Base-by-base conservation (phyloP, 23 tunicate species). In the Aplidium turbinatum region DNA sequence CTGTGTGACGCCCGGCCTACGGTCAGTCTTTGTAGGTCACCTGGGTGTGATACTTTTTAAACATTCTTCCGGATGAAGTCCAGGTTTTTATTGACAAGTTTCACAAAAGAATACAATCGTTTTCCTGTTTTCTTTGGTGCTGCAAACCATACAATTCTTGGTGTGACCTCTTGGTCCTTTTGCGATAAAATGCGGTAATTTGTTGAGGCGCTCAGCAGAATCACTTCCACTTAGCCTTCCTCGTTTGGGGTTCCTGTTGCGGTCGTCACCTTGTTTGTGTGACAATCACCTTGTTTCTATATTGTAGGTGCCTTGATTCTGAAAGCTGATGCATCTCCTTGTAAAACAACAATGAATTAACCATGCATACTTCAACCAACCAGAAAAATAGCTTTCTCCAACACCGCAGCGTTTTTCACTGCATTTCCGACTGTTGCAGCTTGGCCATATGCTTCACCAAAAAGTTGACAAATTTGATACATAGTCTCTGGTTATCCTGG, bases 401-500 rank as follows among this genome's bases (percentile, higher is more conserved):
- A n/a, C n/a, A n/a, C n/a, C n/a, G n/a, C n/a, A n/a, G n/a, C n/a
- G n/a, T n/a, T n/a, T n/a, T n/a, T n/a, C n/a, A n/a, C n/a, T n/a
- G n/a, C n/a, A n/a, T n/a, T n/a, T n/a, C n/a, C n/a, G n/a, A n/a
- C n/a, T n/a, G n/a, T n/a, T n/a, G n/a, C n/a, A n/a, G n/a, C n/a
- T n/a, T n/a, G n/a, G n/a, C n/a, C 64, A 4, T 57, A 23, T 29
- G 30, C 64, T 57, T 29, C 29, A 4, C 64, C 64, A 57, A 57
- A 57, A 33, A 57, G 2, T 3, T 57, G 64, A 57, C 64, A 29
- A 29, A 26, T 23, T 57, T 57, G 2, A 26, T 29, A 57, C 3
- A 57, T 35, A 29, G 30, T 57, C 30, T 3, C 3, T 29, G 64
- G 31, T 24, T 35, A 29, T 57, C 64, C 64, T 57, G 30, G 30